Evolutionary conservation across 1,140 invertebrate genomes (phyloP).

Genomic region (Leptonema lineaticorne): DNA sequence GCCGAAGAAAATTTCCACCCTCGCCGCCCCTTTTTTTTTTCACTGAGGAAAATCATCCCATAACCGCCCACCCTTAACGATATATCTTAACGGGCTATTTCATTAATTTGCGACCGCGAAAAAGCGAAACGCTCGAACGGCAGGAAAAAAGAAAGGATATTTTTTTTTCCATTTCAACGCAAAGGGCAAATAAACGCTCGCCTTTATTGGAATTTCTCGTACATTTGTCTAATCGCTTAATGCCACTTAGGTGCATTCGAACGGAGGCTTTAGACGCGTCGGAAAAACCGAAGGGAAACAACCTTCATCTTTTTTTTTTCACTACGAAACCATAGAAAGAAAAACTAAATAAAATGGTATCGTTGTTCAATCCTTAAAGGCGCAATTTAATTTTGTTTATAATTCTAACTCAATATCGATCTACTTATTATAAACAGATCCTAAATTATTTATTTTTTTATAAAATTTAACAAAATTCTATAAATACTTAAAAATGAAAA

Average conservation of each 20-base stretch:
- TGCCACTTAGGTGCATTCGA: conserved; percentile 29
- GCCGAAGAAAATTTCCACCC: no score
- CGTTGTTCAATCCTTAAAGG: no score
- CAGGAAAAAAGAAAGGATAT: conserved; percentile 6
- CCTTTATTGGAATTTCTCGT: conserved; percentile 32
- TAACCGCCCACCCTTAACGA: background rate
- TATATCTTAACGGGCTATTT: conserved; percentile 26
- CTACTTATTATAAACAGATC: no score
- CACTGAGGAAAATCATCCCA: background rate
- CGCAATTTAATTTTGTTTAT: no score
- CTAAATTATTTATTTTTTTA: no score
- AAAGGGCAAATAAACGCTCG: conserved; percentile 20
- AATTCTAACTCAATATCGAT: no score
- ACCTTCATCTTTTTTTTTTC: no score
- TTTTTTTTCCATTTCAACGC: background rate
- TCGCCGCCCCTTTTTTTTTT: background rate
- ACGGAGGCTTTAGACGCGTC: background rate
- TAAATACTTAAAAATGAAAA: no score
- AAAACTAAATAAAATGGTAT: no score
- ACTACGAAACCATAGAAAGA: no score
- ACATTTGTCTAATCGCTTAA: conserved; percentile 33
- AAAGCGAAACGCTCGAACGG: no score
- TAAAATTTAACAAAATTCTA: no score
- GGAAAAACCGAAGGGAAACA: background rate
- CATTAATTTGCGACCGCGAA: conserved; percentile 16